These are phyloP conservation scores for Suricata suricatta DNA, from an alignment of 2,113 vertebrate genomes.

Conservation along the genomic window DNA sequence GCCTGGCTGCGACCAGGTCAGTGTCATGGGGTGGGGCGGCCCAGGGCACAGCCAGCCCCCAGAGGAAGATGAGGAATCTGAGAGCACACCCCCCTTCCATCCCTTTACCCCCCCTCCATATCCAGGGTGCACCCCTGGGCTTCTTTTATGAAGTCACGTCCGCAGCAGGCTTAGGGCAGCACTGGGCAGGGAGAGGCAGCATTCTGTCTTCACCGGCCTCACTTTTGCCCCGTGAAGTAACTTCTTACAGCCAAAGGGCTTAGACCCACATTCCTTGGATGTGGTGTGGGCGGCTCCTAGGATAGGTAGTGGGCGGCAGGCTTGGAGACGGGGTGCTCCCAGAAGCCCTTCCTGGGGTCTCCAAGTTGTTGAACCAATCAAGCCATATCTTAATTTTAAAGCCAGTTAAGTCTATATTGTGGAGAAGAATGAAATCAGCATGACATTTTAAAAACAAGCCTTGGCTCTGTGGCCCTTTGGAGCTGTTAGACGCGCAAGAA, in stretches of 20 bases:
- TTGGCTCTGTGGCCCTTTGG: not conserved
- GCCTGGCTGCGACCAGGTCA: not conserved
- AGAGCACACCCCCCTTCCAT: accelerated
- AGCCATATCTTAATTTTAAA: not conserved
- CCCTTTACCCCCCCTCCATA: accelerated
- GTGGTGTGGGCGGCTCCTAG: not conserved
- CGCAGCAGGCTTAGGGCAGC: accelerated
- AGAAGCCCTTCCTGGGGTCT: not conserved
- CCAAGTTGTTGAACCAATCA: not conserved
- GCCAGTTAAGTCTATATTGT: not conserved
- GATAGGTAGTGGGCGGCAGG: not conserved
- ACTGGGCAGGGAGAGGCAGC: not conserved
- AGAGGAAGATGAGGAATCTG: not conserved
- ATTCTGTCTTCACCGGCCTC: not conserved
- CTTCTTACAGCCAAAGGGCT: not conserved
- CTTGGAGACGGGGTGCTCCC: accelerated
- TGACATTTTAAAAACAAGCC: not conserved
- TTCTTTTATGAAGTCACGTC: too few relatives aligned
- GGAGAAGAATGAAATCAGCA: not conserved
- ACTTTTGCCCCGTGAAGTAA: not conserved
- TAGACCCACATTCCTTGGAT: accelerated
- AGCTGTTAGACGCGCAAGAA: not conserved
- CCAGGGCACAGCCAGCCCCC: not conserved
- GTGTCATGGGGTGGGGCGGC: not conserved
- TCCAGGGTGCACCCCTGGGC: accelerated